Base-by-base conservation (phyloP, 2,888 invertebrate species). In the Dolomedes plantarius region DNA sequence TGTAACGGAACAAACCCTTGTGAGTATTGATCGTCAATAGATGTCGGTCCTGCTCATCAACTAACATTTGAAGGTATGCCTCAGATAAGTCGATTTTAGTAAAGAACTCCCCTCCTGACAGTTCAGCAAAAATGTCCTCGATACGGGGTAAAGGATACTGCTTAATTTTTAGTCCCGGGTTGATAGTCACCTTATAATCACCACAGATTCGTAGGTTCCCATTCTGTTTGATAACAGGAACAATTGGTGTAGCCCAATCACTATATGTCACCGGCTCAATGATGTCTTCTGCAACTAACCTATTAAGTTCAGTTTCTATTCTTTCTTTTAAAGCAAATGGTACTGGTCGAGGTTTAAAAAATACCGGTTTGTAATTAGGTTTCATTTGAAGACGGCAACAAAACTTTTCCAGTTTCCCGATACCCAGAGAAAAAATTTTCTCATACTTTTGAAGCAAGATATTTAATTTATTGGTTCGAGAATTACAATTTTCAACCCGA, bases 21-120 rank as follows among this genome's bases (percentile, higher is more conserved):
- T 90, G 90, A 1, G 91, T 91, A 85, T 82, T 90, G 72, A 91
- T 87, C 0, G 90, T 91, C 23, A 91, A 73, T 19, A 90, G 88
- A 27, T 90, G 87, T 79, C 89, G 87, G 85, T 90, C 89, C 28
- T 90, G 90, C 2, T 89, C 89, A 36, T 90, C 89, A 36, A 91
- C 88, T 89, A 90, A 90, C 29, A 91, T 64, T 80, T 91, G 90
- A 86, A 91, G 88, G 74, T 91, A 91, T 2, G 91, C 91, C 73
- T 89, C 89, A 1, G 80, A 77, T 36, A 91, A 88, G 88, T 91
- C 90, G 69, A 89, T 64, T 29, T 89, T 88, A 71, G 89, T 88
- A 87, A 89, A 90, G 65, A 86, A 87, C 73, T 88, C 87, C 62
- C 89, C 89, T 64, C 89, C 88, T 72, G 81, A 81, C 62, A 91